phyloP scores from a whole-genome alignment of 2,113 vertebrate genomes.

The Rhabdomys dilectus region DNA sequence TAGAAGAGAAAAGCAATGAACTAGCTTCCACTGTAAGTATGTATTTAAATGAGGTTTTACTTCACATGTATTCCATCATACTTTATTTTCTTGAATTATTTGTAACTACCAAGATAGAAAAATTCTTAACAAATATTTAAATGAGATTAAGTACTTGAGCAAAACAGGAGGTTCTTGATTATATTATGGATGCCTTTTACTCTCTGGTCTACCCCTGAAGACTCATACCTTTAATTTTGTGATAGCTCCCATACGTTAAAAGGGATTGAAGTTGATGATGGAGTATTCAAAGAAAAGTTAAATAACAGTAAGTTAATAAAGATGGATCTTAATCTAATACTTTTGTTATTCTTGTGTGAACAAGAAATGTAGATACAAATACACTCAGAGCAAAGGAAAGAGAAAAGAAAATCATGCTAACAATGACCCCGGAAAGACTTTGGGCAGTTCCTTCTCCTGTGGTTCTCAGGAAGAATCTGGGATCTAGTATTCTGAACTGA shows the following conservation, averaged over 20 bases:
- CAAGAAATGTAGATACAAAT: neutral
- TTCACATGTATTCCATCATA: neutral
- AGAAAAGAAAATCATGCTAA: neutral
- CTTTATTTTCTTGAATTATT: neutral
- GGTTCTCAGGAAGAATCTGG: neutral
- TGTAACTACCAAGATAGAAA: neutral
- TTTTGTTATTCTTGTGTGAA: neutral
- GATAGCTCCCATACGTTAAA: fast-evolving
- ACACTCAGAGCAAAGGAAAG: fast-evolving
- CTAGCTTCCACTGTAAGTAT: neutral
- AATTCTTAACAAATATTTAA: neutral
- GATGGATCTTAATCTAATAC: fast-evolving
- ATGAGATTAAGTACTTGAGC: neutral
- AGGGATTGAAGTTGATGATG: neutral
- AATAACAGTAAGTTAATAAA: neutral
- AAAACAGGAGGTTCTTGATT: neutral
- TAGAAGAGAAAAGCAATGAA: neutral
- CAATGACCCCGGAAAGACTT: neutral
- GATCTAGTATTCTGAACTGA: neutral
- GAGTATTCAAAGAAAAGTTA: neutral
- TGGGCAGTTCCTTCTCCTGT: fast-evolving
- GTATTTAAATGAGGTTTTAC: neutral
- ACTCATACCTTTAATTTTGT: neutral
- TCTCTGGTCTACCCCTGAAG: fast-evolving
- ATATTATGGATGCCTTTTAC: neutral